Percentiles rank a stretch among this genome's conserved stretches.
Conservation (phyloP, 2,797 vertebrate genomes). For the Echiichthys vipera region DNA sequence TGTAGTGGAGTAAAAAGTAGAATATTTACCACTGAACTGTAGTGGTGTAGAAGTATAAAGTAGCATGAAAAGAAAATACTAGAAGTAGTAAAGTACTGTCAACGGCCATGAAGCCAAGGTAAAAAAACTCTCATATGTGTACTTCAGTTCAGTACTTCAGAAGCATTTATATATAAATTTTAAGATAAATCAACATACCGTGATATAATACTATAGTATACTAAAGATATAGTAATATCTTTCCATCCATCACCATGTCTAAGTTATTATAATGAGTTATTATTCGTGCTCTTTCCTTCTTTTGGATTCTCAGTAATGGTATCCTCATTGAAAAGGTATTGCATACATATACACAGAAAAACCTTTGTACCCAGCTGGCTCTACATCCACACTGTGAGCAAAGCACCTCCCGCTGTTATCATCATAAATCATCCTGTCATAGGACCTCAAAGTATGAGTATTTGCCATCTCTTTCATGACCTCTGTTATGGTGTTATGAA, state of each 20-base stretch:
- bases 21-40: no score
- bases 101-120: no score
- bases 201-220: no score
- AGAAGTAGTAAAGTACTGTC: no score
- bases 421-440: slow-evolving; percentile 72
- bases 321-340: slow-evolving; percentile 24
- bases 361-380: slow-evolving; percentile 69
- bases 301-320: slow-evolving; percentile 19
- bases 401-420: slow-evolving; percentile 61
- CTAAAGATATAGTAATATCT: slow-evolving; percentile 44
- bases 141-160: no score
- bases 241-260: slow-evolving; percentile 45
- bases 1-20: no score
- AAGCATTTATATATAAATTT: no score
- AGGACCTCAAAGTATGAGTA: slow-evolving; percentile 34
- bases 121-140: no score
- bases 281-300: slow-evolving; percentile 29
- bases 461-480: slow-evolving; percentile 50
- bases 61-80: no score
- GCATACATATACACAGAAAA: slow-evolving; percentile 43
- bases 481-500: slow-evolving; percentile 49
- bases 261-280: no score
- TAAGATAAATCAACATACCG: no score
- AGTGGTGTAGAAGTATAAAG: no score
- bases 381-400: slow-evolving; percentile 48